Conservation (phyloP, 2,113 vertebrate genomes). For the Probosciger aterrimus region DNA sequence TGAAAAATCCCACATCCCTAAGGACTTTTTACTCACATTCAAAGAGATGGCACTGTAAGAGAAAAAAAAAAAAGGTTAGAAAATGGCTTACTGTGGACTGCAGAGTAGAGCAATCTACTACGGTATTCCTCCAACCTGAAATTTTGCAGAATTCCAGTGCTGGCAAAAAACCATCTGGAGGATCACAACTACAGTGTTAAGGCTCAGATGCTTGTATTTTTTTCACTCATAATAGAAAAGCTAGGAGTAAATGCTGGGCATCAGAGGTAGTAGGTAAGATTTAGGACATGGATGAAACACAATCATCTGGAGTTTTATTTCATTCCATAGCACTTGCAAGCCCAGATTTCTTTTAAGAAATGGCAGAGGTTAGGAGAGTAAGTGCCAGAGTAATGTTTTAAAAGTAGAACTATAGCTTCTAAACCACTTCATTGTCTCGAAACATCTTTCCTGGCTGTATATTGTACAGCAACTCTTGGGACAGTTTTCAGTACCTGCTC, state of each 20-base stretch:
- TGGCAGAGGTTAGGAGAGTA: neutral
- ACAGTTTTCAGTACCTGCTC: neutral
- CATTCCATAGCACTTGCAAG: neutral
- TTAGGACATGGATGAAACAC: neutral
- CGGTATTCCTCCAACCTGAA: constrained; percentile 5
- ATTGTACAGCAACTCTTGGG: neutral
- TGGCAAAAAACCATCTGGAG: neutral
- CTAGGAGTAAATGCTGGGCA: neutral
- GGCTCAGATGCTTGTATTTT: neutral
- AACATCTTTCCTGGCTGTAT: neutral
- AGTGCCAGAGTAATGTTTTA: neutral
- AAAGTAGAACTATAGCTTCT: neutral
- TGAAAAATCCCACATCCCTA: constrained; percentile 21
- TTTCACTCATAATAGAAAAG: neutral
- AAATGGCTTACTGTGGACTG: neutral
- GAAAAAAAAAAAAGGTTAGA: neutral
- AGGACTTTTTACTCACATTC: constrained; percentile 44
- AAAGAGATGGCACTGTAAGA: neutral
- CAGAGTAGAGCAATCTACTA: neutral
- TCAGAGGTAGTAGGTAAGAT: neutral
- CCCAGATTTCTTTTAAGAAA: neutral
- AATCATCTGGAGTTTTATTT: constrained; percentile 1
- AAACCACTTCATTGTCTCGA: neutral
- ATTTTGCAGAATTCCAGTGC: constrained; percentile 21
- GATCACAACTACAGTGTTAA: neutral